Base-by-base conservation (phyloP, 1,140 invertebrate species). In the Ceratoteleas bidentatus region DNA sequence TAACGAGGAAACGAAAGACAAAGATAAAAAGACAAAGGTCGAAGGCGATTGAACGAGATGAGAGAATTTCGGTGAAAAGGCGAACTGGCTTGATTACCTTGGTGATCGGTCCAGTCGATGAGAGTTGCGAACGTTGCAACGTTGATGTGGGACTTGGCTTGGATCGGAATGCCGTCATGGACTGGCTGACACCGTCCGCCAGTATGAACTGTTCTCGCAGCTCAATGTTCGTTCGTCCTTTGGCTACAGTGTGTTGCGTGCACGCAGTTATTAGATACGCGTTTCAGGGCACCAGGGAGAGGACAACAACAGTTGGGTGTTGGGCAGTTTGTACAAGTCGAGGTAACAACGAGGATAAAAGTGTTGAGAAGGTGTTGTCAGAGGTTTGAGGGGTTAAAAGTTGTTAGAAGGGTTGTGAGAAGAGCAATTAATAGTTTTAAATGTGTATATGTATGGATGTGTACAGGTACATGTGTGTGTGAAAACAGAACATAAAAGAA, bases 191-290 rank as follows among this genome's bases (percentile, higher is more conserved):
- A 88, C 98, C 98, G 91, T 98, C 96, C 85, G 98, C 97, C 93
- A 99, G 93, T 91, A 99, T 98, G 93, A 99, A 99, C 94, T 99
- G 97, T 93, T 99, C 98, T 86, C 98, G 94, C 88, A 99, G 95
- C 93, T 99, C 98, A 92, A 99, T 97, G 94, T 99, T 99, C 91
- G 98, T 99, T 93, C 98, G 96, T 94, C 98, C 98, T 94, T 99
- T 99, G 93, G 98, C 98, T 92, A 90, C 85, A 99, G 90, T 91
- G 87, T 92, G 90, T 93, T 92, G 91, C 92, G 92, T 93, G 92
- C 93, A 93, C 85, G 86, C 85, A 90, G 84, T 88, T 89, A 89
- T 88, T 73, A 84, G 84, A 84, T 84, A 87, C 85, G 86, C 87
- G 78, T 88, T 87, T 81, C 78, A 84, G 79, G 81, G 86, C 86